A percentile compares a stretch with the other conserved stretches of the same genome.
Evolutionary conservation across 2,113 vertebrate species (phyloP).

Genomic region (Perca flavescens): DNA sequence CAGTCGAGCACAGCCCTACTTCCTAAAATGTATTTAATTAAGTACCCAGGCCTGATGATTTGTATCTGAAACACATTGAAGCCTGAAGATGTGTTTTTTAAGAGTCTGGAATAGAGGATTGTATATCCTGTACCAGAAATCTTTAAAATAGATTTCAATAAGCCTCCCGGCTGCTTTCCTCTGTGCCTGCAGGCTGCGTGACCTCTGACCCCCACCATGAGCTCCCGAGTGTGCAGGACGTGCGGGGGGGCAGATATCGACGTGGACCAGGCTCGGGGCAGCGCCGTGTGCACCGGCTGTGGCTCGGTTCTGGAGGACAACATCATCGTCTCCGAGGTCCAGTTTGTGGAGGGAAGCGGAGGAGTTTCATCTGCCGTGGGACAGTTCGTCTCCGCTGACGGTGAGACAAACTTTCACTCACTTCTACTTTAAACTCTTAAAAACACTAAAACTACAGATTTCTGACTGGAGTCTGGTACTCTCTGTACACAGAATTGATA

Average conservation of each 20-base stretch:
- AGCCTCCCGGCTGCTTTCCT: no score
- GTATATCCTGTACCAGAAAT: no score
- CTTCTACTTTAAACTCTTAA: no score
- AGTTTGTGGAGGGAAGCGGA: conserved; percentile 95
- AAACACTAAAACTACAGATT: background rate
- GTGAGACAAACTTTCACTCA: conserved; percentile 46
- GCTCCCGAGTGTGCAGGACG: conserved; percentile 87
- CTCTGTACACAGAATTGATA: background rate
- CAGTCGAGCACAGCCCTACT: no score
- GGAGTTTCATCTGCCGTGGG: conserved; percentile 94
- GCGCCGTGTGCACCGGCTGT: conserved; percentile 93
- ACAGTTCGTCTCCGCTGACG: conserved; percentile 95
- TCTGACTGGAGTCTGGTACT: no score
- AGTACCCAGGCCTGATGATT: no score
- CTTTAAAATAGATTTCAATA: no score
- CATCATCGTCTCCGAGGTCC: conserved; percentile 97
- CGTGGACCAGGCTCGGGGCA: conserved; percentile 92
- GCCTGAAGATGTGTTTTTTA: no score
- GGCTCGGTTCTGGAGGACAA: conserved; percentile 97
- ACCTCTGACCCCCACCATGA: conserved; percentile 80
- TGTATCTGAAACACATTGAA: no score
- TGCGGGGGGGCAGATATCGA: conserved; percentile 94
- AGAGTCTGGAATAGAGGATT: no score
- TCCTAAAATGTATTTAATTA: no score
- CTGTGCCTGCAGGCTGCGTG: background rate